Evolutionary conservation across 2,113 vertebrate genomes (phyloP).

Genomic region (Pantherophis guttatus): DNA sequence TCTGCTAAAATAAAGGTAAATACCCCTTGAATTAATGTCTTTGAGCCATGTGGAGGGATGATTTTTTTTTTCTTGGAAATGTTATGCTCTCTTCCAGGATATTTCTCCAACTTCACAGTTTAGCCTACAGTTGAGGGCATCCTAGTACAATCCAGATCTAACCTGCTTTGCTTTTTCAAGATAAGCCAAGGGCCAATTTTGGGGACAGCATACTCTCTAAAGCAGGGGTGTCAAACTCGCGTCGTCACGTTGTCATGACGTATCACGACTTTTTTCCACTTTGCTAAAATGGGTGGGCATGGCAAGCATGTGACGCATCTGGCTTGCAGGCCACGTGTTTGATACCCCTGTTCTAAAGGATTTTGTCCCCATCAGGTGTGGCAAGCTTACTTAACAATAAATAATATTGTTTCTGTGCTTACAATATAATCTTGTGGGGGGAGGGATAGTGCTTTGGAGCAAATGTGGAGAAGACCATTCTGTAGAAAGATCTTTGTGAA

Average conservation of each 20-base stretch:
- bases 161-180: neutral
- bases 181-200: neutral
- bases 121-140: neutral
- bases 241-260: too few species aligned
- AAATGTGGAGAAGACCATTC: neutral
- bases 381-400: neutral
- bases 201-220: neutral
- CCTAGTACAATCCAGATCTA: neutral
- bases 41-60: neutral
- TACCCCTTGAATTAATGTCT: neutral
- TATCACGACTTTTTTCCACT: too few species aligned
- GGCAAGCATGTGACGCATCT: too few species aligned
- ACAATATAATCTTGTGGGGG: neutral
- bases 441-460: neutral
- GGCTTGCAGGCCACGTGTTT: too few species aligned
- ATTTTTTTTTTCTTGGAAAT: neutral
- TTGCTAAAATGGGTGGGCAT: too few species aligned
- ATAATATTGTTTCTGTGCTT: neutral
- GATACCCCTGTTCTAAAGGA: neutral
- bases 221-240: too few species aligned
- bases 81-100: neutral
- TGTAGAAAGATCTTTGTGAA: neutral
- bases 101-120: neutral
- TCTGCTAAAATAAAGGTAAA: neutral
- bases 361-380: neutral